phyloP scores from a whole-genome alignment of 2,113 vertebrate species.

The Sturnus vulgaris region DNA sequence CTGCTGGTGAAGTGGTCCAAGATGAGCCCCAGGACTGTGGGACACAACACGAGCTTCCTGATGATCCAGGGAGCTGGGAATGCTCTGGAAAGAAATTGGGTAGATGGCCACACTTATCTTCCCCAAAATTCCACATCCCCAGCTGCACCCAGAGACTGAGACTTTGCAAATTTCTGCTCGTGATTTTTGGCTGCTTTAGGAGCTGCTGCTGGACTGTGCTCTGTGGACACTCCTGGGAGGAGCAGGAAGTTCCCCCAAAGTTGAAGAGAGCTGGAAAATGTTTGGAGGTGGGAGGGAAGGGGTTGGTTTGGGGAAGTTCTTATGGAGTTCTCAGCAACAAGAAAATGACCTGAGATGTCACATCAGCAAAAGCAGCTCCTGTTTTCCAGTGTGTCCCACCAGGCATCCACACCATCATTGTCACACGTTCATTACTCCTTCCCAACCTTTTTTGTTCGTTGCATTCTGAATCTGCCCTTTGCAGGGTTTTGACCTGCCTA shows the following conservation, averaged over 20 bases:
- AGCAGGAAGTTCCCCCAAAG: neutral
- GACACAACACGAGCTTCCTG: accelerated
- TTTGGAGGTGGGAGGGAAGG: neutral
- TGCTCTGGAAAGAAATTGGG: neutral
- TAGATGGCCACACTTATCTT: accelerated
- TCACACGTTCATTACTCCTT: accelerated
- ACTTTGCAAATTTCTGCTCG: neutral
- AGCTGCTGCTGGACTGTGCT: neutral
- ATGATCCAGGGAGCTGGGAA: neutral
- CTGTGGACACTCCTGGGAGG: neutral
- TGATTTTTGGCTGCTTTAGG: neutral
- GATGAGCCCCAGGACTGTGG: neutral
- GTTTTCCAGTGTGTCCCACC: neutral
- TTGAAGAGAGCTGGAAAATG: neutral
- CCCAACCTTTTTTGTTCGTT: neutral
- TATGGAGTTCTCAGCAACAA: neutral
- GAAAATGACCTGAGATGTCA: neutral
- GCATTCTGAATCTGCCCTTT: neutral
- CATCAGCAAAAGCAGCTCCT: neutral
- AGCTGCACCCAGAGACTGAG: neutral
- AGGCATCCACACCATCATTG: neutral
- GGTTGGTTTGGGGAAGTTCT: neutral
- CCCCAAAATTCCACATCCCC: neutral
- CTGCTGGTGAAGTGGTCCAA: neutral
- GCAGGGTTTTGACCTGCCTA: neutral